A percentile compares a stretch with the other conserved stretches of the same genome.
These are phyloP conservation scores for Peromyscus californicus DNA, from an alignment of 2,113 vertebrate genomes.

Conservation along the genomic window DNA sequence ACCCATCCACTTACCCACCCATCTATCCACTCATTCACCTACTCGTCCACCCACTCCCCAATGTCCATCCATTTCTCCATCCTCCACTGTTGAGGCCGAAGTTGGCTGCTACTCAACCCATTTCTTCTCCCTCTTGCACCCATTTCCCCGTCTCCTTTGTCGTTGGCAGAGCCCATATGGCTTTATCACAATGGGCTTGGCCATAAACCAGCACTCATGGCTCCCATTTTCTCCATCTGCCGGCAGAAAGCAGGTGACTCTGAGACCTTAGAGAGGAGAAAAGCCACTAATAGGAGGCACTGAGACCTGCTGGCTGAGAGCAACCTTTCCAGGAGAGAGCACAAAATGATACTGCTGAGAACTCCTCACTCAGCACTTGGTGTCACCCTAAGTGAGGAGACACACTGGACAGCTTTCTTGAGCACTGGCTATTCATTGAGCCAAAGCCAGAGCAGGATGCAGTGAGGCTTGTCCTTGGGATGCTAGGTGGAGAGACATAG, in stretches of 20 bases:
- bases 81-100: background rate
- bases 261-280: background rate
- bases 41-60: background rate
- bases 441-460: background rate
- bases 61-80: background rate
- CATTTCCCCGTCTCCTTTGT: background rate
- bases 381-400: background rate
- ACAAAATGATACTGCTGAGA: background rate
- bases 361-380: background rate
- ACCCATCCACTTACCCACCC: background rate
- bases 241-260: background rate
- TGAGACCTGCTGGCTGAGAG: background rate
- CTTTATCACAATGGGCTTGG: background rate
- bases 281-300: background rate
- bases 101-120: background rate
- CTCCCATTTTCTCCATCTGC: background rate
- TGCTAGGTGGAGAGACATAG: background rate
- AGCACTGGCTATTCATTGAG: background rate
- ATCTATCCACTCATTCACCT: background rate
- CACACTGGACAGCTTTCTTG: background rate
- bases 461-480: too few species aligned
- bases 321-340: background rate
- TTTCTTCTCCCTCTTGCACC: background rate
- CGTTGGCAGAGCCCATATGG: background rate
- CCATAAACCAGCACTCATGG: background rate